Percentiles rank a stretch among this genome's conserved stretches.
These are phyloP conservation scores for Butorides virescens DNA, from an alignment of 2,113 vertebrate genomes.

Conservation along the genomic window DNA sequence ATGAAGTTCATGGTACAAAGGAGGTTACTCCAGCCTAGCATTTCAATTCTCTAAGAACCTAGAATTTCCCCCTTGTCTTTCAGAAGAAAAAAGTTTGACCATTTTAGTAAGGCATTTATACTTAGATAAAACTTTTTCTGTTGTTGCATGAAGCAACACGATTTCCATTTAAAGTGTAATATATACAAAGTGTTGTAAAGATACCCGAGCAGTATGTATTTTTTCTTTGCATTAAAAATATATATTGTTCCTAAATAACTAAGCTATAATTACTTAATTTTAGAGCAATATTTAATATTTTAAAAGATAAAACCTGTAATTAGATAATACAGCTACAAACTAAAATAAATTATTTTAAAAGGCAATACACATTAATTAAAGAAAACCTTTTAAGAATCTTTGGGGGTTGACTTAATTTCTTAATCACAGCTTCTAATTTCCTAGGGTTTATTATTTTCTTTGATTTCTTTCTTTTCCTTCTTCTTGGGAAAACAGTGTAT, in stretches of 20 bases:
- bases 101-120: not conserved
- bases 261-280: not conserved
- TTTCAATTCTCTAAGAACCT: not conserved
- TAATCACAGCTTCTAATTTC: conserved; percentile 43
- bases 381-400: conserved; percentile 61
- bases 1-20: not conserved
- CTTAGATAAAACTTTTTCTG: not conserved
- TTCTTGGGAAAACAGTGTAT: conserved; percentile 30
- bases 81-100: not conserved
- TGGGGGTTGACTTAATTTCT: conserved; percentile 55
- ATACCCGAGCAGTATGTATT: not conserved
- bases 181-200: not conserved
- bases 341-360: not conserved
- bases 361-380: not conserved
- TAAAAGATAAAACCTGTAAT: not conserved
- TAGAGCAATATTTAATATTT: not conserved
- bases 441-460: conserved; percentile 15
- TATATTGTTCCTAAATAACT: not conserved
- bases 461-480: conserved; percentile 9
- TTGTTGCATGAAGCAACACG: not conserved
- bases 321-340: not conserved
- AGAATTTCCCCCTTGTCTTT: not conserved
- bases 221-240: not conserved
- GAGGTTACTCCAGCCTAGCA: not conserved
- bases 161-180: not conserved